Base-by-base conservation (phyloP, 2,888 invertebrate genomes). In the Minunthozetes semirufus region DNA sequence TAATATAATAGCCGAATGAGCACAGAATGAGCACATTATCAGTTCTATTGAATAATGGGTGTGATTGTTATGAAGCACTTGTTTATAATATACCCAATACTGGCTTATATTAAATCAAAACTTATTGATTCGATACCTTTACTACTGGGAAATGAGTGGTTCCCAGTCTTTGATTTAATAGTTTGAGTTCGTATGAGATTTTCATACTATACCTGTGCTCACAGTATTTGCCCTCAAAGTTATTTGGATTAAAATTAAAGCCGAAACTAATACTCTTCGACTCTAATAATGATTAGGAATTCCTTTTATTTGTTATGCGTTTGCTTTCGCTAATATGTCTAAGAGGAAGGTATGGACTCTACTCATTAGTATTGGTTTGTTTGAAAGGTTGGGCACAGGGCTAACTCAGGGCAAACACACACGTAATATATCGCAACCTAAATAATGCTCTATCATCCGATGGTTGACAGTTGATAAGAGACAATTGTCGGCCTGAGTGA, bases 391-490 rank as follows among this genome's bases (percentile, higher is more conserved):
- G 25, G 25, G 56, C 56, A 56, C 56, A 53, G 53, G 53, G 19
- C 1, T 19, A 48, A 3, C n/a, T 8, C 48, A 50, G 50, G 50
- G 50, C 50, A 50, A 19, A 19, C n/a, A 50, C 6, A 13, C 50
- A 50, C 50, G 19, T 50, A 50, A 50, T 19, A 50, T 42, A 42
- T 42, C 42, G 42, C 42, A 42, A 42, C 42, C 22, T 25, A 56
- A 56, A 56, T 25, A 56, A 22, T 56, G 46, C 68, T 68, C 42
- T 68, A 68, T 68, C 68, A 68, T 68, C 68, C 22, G 19, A 68
- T 68, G 15, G 42, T 68, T 68, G 68, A 68, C 68, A 68, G 42
- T 68, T 68, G 68, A 68, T 68, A 33, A 42, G 42, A 68, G 68
- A 68, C 68, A 68, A 68, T 68, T 68, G 68, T 68, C 68, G 68